These are phyloP conservation scores for Tetragnatha versicolor DNA, from an alignment of 1,140 invertebrate genomes.

Conservation along the genomic window DNA sequence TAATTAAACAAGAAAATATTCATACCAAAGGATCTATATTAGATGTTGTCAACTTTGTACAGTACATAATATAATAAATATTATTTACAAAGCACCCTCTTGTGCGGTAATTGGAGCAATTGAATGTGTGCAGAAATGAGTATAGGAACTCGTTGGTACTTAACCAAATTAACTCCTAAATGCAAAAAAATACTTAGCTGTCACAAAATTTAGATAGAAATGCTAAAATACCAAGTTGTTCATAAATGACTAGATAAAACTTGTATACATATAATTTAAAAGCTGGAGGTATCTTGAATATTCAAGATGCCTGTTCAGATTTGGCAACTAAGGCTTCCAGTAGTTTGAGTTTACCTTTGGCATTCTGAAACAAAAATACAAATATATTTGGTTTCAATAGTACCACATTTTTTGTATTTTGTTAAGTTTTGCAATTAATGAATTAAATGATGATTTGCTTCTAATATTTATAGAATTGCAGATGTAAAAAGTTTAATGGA, in stretches of 20 bases:
- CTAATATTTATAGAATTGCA: not conserved
- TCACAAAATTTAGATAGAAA: not conserved
- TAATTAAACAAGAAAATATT: not conserved
- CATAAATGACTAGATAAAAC: constrained; percentile 37
- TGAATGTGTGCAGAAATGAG: not conserved
- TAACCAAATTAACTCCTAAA: not conserved
- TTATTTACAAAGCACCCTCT: constrained; percentile 29
- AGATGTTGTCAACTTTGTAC: constrained; percentile 15
- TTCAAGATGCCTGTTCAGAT: constrained; percentile 64
- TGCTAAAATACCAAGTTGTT: not conserved
- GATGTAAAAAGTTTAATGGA: not conserved
- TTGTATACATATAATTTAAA: not conserved
- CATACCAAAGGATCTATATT: not conserved
- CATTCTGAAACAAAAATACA: constrained; percentile 66
- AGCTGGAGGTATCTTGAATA: not conserved
- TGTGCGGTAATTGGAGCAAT: constrained; percentile 10
- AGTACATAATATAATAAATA: constrained; percentile 22
- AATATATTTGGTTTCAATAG: not conserved
- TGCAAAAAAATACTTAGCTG: constrained; percentile 14
- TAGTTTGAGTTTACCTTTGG: constrained; percentile 84
- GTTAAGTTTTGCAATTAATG: not conserved
- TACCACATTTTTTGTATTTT: not conserved
- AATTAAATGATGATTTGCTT: not conserved
- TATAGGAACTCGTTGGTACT: not conserved
- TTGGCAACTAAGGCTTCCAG: constrained; percentile 88